These are phyloP conservation scores for Amphiduros pacificus DNA, from an alignment of 2,888 invertebrate genomes.

Conservation along the genomic window DNA sequence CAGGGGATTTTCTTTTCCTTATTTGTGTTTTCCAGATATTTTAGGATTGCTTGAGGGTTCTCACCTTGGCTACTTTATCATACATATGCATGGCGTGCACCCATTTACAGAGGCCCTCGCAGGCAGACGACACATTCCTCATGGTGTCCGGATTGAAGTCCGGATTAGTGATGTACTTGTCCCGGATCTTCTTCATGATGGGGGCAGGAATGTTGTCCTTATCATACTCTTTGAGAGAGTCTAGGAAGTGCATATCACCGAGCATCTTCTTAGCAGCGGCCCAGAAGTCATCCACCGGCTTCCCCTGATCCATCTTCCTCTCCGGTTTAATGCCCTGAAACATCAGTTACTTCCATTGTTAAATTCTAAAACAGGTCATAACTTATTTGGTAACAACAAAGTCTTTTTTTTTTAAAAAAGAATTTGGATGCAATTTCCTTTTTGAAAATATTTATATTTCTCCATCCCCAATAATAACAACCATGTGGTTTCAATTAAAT, in stretches of 20 bases:
- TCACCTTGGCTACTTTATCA: constrained; percentile 55
- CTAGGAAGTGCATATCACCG: constrained; percentile 56
- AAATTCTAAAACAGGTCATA: background rate
- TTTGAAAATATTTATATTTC: too few relatives aligned
- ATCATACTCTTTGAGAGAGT: constrained; percentile 56
- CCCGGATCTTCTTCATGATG: constrained; percentile 53
- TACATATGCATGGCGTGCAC: constrained; percentile 56
- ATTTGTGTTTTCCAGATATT: too few relatives aligned
- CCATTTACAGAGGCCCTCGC: constrained; percentile 59
- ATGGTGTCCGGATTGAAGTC: constrained; percentile 57
- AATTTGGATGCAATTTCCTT: too few relatives aligned
- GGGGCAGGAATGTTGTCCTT: constrained; percentile 55
- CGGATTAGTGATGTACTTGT: constrained; percentile 50
- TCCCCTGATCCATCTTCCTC: constrained; percentile 52
- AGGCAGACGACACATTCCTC: constrained; percentile 57
- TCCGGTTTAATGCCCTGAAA: constrained; percentile 57
- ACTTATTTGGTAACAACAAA: too few relatives aligned
- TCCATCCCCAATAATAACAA: too few relatives aligned
- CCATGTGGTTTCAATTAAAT: too few relatives aligned
- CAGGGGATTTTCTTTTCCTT: too few relatives aligned
- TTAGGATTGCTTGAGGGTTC: too few relatives aligned
- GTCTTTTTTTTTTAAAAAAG: too few relatives aligned
- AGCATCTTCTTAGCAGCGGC: constrained; percentile 57
- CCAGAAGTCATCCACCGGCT: constrained; percentile 55
- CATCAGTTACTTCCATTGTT: background rate